Conservation (phyloP, 2,888 invertebrate genomes). For the Petrolisthes manimaculis region DNA sequence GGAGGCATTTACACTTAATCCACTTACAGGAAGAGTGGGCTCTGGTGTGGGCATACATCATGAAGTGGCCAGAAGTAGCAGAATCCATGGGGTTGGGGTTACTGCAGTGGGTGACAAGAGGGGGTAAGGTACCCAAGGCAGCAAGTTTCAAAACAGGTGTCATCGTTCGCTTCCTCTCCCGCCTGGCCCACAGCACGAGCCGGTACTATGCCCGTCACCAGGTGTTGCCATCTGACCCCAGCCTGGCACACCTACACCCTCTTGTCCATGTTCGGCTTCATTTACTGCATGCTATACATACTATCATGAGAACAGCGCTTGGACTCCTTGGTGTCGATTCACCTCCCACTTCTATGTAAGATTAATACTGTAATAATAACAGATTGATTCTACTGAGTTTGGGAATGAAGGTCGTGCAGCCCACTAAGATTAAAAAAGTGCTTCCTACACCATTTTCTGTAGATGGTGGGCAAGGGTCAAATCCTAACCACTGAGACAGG, state of each 20-base stretch:
- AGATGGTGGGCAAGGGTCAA: too few species aligned
- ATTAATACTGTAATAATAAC: neutral
- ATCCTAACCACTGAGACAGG: too few species aligned
- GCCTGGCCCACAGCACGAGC: conserved; percentile 32
- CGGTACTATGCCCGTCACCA: conserved; percentile 35
- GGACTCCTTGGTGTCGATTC: conserved; percentile 28
- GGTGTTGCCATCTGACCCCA: conserved; percentile 22
- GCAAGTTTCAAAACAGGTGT: conserved; percentile 25
- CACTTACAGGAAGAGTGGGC: conserved; percentile 42
- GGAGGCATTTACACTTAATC: neutral
- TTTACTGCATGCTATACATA: conserved; percentile 25
- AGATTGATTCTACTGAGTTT: too few species aligned
- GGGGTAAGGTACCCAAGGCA: neutral
- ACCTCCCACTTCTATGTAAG: conserved; percentile 39
- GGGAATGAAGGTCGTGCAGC: too few species aligned
- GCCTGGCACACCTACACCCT: conserved; percentile 38
- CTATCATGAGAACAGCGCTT: conserved; percentile 32
- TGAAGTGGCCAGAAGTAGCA: conserved; percentile 44
- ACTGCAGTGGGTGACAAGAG: neutral
- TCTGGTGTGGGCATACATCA: conserved; percentile 41
- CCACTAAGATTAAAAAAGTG: too few species aligned
- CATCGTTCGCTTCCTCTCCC: conserved; percentile 22
- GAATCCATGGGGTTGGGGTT: conserved; percentile 8
- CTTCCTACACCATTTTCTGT: too few species aligned
- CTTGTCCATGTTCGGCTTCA: conserved; percentile 39